Evolutionary conservation across 2,888 invertebrate genomes (phyloP), one percentile per base, ranked within the genome.

Genomic region (Melolontha melolontha): DNA sequence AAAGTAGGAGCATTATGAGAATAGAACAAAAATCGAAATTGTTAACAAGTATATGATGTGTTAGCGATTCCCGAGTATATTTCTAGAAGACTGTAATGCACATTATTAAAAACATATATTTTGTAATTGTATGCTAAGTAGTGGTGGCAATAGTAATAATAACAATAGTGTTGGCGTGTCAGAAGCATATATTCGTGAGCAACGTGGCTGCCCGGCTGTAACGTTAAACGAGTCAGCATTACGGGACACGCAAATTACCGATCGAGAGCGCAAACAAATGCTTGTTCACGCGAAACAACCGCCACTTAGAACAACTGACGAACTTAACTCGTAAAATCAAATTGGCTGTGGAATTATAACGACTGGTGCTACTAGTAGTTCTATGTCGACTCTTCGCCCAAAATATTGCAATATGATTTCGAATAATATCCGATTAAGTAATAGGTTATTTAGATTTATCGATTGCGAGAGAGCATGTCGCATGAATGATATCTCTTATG

Each of bases 261-360:
- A 83, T 83, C 82, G 81, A 79, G 81, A 81, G 82, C 82, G 80
- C 82, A 81, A 82, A 83, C 83, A 83, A 83, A 83, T 82, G 83
- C 82, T 82, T 80, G 82, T 82, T 83, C 83, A 82, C 82, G 82
- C 82, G 81, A 83, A 83, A 81, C 81, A 82, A 83, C 81, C 78
- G 80, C 82, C 82, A 82, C 82, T 82, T 82, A 81, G 70, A 79
- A 79, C 80, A 78, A 80, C 80, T 79, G 79, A 78, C 79, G 78
- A 78, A 79, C 77, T 79, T 51, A 74, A 76, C 74, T 77, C 77
- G 74, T 76, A 77, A 79, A 80, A 78, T 79, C 77, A 78, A 79
- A 77, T 79, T 78, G 75, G 74, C 75, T 71, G 70, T 72, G 73
- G 72, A 72, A 74, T 75, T 75, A 70, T 72, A 52, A 68, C 47